Percentiles rank a stretch among this genome's conserved stretches.
Conservation (phyloP, 2,888 invertebrate genomes). For the Noctua comes region DNA sequence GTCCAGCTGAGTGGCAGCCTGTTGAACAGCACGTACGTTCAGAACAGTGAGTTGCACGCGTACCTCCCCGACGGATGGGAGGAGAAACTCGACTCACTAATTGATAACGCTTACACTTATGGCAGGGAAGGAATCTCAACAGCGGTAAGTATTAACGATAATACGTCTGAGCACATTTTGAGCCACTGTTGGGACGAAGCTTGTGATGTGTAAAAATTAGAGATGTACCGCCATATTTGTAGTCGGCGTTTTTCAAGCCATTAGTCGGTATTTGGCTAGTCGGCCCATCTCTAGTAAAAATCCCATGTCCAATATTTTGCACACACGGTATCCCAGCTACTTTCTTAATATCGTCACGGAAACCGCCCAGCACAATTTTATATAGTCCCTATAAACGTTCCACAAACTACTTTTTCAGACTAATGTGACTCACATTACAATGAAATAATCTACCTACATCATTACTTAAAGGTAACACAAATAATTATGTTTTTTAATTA, state of each 20-base stretch:
- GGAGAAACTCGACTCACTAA: constrained; percentile 96
- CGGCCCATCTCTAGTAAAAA: neutral
- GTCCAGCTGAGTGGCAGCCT: constrained; percentile 96
- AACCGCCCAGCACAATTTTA: neutral
- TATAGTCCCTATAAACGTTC: no score
- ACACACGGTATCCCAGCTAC: neutral
- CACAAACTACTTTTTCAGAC: neutral
- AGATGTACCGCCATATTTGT: neutral
- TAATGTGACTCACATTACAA: neutral
- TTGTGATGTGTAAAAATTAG: neutral
- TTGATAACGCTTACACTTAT: constrained; percentile 98
- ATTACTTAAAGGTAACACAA: neutral
- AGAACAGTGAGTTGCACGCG: constrained; percentile 96
- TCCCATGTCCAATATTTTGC: neutral
- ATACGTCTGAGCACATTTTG: neutral
- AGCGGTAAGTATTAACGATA: constrained; percentile 90
- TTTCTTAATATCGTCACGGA: neutral
- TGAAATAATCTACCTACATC: neutral
- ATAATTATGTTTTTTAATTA: constrained; percentile 31
- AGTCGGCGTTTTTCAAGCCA: neutral
- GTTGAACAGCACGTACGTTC: constrained; percentile 96
- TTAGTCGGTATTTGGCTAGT: neutral
- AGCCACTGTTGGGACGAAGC: neutral
- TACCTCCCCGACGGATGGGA: constrained; percentile 96
- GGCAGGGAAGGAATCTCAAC: constrained; percentile 97